Base-by-base conservation (phyloP, 2,888 invertebrate genomes). In the Pyrrhosoma nymphula region DNA sequence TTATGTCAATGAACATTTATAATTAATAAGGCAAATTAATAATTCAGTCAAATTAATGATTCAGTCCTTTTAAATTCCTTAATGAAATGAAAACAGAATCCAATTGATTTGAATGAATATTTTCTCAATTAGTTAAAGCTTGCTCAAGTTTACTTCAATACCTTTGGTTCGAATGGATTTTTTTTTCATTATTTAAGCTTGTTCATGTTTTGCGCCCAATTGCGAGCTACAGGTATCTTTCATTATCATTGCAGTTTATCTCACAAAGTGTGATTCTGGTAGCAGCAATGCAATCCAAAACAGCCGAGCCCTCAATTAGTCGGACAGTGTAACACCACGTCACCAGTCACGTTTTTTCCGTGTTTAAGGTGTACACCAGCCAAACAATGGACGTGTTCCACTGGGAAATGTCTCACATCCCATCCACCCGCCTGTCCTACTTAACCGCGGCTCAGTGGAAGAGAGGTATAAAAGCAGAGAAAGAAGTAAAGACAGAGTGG, bases 381-480 rank as follows among this genome's bases (percentile, higher is more conserved):
- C 82, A 89, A 89, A 89, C 89, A 89, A 89, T 89, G 55, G 47
- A 89, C 56, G n/a, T 89, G 89, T 47, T 89, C 47, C 55, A 89
- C 89, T 89, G 89, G 26, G 89, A 89, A 89, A 26, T 55, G 89
- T 89, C 89, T 55, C 89, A 89, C 89, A 89, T n/a, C 89, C 89
- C 47, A 89, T 89, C 35, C 89, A n/a, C 47, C 56, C 56, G 35
- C 26, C 26, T 89, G 89, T 23, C 89, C 89, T 56, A 89, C 89
- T 56, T 89, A 55, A 14, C 1, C 55, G 16, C 69, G 3, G 82
- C 26, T 18, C 30, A 14, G 23, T 16, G 35, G 26, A n/a, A 35
- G 82, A 82, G 35, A 35, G 35, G 12, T 16, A 82, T 6, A 82
- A 18, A 82, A 35, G n/a, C 10, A 82, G 82, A 26, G 82, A 82